phyloP scores from a whole-genome alignment of 2,888 invertebrate genomes.

The Theretra japonica region DNA sequence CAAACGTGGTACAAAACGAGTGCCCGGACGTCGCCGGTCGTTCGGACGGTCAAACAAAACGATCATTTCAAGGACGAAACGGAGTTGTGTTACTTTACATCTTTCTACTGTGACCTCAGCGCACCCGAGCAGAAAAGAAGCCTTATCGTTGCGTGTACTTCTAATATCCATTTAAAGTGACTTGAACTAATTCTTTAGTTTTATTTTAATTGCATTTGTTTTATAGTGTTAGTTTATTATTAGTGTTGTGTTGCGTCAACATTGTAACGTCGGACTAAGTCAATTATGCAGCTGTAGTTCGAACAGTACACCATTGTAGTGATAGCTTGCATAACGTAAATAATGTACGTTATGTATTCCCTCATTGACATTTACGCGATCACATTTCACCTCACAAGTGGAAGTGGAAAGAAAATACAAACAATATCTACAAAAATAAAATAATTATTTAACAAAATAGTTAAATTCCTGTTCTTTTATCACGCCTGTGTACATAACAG shows the following conservation, averaged over 20 bases:
- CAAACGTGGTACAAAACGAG: not conserved
- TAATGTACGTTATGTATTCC: not conserved
- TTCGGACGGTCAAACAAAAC: conserved; percentile 25
- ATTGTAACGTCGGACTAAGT: not conserved
- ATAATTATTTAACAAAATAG: not conserved
- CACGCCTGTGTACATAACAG: too few species aligned
- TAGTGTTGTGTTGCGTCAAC: not conserved
- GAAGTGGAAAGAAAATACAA: not conserved
- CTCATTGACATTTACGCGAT: conserved; percentile 1
- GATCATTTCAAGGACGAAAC: conserved; percentile 29
- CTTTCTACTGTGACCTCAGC: conserved; percentile 25
- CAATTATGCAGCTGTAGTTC: not conserved
- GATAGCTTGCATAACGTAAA: not conserved
- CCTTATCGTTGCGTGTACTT: not conserved
- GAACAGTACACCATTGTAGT: not conserved
- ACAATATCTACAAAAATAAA: not conserved
- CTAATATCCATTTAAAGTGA: conserved; percentile 5
- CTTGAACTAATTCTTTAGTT: conserved; percentile 29
- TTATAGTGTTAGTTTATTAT: not conserved
- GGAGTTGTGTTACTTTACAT: conserved; percentile 27
- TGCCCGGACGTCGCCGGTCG: conserved; percentile 16
- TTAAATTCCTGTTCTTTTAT: too few species aligned
- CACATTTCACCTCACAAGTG: not conserved
- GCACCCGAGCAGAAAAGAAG: conserved; percentile 17
- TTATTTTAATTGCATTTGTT: conserved; percentile 17